Percentiles rank a stretch among this genome's conserved stretches.
These are phyloP conservation scores for Meganola albula DNA, from an alignment of 2,888 invertebrate genomes.

Conservation along the genomic window DNA sequence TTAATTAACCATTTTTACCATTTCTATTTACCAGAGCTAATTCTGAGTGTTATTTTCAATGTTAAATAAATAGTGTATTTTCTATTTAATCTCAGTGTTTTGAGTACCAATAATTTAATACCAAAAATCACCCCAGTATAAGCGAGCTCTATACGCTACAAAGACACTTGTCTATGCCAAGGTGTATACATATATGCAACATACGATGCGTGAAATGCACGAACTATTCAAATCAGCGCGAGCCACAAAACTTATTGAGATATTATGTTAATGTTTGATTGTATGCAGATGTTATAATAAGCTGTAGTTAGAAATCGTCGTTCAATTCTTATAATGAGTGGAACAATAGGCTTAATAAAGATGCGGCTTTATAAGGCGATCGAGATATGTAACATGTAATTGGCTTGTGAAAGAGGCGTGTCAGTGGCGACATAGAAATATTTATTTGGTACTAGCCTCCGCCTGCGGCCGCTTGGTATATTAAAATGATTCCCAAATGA, in stretches of 20 bases:
- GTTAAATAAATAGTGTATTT: too few species aligned
- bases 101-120: too few species aligned
- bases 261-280: slow-evolving; percentile 75
- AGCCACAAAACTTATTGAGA: slow-evolving; percentile 68
- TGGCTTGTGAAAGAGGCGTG: slow-evolving; percentile 24
- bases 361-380: slow-evolving; percentile 52
- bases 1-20: too few species aligned
- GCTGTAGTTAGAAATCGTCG: slow-evolving; percentile 54
- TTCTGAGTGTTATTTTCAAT: too few species aligned
- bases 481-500: too few species aligned
- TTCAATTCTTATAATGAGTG: slow-evolving; percentile 72
- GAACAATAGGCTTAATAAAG: slow-evolving; percentile 72
- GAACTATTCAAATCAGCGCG: slow-evolving; percentile 42
- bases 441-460: not conserved
- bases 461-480: too few species aligned
- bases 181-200: too few species aligned
- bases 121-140: too few species aligned
- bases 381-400: slow-evolving; percentile 47
- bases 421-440: slow-evolving; percentile 14
- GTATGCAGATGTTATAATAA: slow-evolving; percentile 74
- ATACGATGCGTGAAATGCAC: slow-evolving; percentile 31
- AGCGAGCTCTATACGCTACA: too few species aligned
- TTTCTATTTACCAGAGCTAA: too few species aligned
- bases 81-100: too few species aligned
- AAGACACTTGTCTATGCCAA: too few species aligned